Conservation (phyloP, 2,113 vertebrate genomes). For the Erinaceus europaeus region DNA sequence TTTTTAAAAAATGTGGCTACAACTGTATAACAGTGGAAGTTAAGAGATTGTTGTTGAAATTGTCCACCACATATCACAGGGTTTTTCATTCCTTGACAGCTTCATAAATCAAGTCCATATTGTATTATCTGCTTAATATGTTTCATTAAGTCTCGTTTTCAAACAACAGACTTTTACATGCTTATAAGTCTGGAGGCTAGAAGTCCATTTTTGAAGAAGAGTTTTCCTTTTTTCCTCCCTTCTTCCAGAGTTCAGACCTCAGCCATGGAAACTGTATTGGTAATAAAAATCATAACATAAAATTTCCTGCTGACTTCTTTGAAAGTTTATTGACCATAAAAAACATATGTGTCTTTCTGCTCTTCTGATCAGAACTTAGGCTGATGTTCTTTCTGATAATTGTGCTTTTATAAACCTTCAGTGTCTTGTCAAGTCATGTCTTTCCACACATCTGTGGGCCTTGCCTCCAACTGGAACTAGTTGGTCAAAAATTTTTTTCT, state of each 20-base stretch:
- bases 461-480: neutral
- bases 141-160: neutral
- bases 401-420: neutral
- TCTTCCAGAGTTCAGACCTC: neutral
- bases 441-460: neutral
- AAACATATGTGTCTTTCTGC: neutral
- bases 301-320: conserved; percentile 20
- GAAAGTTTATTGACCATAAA: conserved; percentile 9
- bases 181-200: neutral
- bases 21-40: neutral
- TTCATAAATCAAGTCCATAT: neutral
- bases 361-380: neutral
- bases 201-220: neutral
- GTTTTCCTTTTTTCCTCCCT: neutral
- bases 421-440: neutral
- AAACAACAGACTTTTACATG: neutral
- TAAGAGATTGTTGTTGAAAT: neutral
- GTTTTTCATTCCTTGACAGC: neutral
- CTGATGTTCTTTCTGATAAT: neutral
- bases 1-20: neutral
- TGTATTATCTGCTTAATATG: neutral
- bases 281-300: neutral
- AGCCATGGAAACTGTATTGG: neutral
- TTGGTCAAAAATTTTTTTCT: neutral
- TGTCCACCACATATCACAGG: neutral